Evolutionary conservation across 2,888 invertebrate species (phyloP).

Genomic region (Drosophila buzzatii): DNA sequence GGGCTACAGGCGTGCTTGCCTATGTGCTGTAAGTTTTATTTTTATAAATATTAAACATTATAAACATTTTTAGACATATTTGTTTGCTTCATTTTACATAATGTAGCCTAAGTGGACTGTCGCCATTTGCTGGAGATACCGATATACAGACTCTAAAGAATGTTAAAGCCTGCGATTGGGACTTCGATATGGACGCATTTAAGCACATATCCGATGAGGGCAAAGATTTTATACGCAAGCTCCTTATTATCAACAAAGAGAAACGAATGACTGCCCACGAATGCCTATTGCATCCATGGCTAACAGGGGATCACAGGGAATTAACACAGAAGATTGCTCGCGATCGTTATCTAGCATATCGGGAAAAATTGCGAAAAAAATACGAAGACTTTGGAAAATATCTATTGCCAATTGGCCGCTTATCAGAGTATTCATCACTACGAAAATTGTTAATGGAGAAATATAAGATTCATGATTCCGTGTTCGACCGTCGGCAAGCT

Average conservation of each 20-base stretch:
- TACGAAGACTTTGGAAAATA: conserved; percentile 94
- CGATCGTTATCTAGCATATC: conserved; percentile 93
- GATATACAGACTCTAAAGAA: conserved; percentile 99
- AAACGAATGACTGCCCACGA: conserved; percentile 99
- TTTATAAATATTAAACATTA: not conserved
- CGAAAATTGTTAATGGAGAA: conserved; percentile 98
- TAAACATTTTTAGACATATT: too few relatives aligned
- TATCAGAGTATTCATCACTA: conserved; percentile 98
- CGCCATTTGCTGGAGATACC: conserved; percentile 99
- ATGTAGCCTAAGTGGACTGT: conserved; percentile 96
- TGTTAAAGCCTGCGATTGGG: conserved; percentile 99
- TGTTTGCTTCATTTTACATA: not conserved
- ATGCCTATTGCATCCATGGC: conserved; percentile 97
- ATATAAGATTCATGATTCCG: conserved; percentile 97
- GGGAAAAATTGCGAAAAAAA: conserved; percentile 94
- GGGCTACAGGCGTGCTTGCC: conserved; percentile 99
- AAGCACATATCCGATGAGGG: conserved; percentile 97
- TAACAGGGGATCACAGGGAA: conserved; percentile 93
- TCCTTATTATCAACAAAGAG: conserved; percentile 97
- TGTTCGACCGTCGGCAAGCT: conserved; percentile 98
- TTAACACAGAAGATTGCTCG: conserved; percentile 93
- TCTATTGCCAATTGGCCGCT: conserved; percentile 96
- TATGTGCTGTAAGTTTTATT: conserved; percentile 95
- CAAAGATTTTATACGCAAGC: conserved; percentile 98
- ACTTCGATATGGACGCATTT: conserved; percentile 99